Evolutionary conservation across 2,113 vertebrate species (phyloP).

Genomic region (Corythaixoides concolor): DNA sequence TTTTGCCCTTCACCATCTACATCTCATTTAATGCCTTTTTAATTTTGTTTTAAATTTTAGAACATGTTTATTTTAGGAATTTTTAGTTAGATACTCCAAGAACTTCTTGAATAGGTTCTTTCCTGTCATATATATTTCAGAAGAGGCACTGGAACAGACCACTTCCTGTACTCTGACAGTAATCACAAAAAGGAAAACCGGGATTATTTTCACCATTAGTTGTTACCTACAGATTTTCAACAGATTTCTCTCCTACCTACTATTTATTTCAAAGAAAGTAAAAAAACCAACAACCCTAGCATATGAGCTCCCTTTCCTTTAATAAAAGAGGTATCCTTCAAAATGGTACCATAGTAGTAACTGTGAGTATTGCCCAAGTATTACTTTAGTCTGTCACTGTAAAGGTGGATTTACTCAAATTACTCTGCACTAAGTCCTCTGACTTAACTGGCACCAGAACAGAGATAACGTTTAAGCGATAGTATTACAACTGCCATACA

Average conservation of each 20-base stretch:
- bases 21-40: not conserved
- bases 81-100: not conserved
- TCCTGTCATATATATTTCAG: not conserved
- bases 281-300: rapidly evolving
- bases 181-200: not conserved
- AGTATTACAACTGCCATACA: not conserved
- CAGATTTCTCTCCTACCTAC: not conserved
- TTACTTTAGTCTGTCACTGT: not conserved
- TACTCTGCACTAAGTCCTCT: not conserved
- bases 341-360: not conserved
- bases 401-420: not conserved
- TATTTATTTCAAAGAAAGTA: not conserved
- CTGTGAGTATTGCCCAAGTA: not conserved
- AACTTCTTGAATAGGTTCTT: not conserved
- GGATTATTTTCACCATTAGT: not conserved
- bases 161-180: not conserved
- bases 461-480: not conserved
- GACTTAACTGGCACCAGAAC: not conserved
- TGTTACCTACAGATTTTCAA: not conserved
- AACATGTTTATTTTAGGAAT: not conserved
- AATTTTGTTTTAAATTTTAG: not conserved
- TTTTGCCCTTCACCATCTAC: not conserved
- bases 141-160: not conserved
- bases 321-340: not conserved
- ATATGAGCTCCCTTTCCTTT: not conserved